Evolutionary conservation across 2,888 invertebrate species (phyloP).

Genomic region (Plagodis pulveraria): DNA sequence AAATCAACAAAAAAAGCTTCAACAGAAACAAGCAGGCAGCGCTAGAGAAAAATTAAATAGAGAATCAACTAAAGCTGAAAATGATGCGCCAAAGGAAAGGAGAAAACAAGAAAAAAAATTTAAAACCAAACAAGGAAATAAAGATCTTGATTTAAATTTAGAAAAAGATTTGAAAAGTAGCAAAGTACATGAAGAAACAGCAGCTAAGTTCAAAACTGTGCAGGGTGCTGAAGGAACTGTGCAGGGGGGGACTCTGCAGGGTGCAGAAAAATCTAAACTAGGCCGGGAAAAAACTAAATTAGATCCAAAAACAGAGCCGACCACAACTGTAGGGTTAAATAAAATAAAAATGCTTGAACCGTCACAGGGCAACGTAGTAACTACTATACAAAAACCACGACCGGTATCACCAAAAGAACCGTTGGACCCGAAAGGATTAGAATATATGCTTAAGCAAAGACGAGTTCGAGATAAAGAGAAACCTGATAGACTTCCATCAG

Average conservation of each 20-base stretch:
- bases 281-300: conserved; percentile 12
- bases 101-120: conserved; percentile 4
- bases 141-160: too few relatives aligned
- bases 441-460: neutral
- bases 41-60: neutral
- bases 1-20: neutral
- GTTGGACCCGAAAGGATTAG: neutral
- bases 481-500: neutral
- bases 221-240: too few relatives aligned
- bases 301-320: neutral
- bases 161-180: too few relatives aligned
- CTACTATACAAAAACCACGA: neutral
- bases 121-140: too few relatives aligned
- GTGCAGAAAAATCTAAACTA: too few relatives aligned
- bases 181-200: too few relatives aligned
- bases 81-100: neutral
- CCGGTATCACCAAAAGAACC: neutral
- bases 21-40: neutral
- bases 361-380: neutral
- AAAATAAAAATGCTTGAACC: conserved; percentile 21
- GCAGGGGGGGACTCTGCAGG: too few relatives aligned
- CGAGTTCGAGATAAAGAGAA: neutral
- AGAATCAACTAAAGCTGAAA: neutral
- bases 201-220: too few relatives aligned
- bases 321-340: neutral